Base-by-base conservation (phyloP, 2,888 invertebrate species). In the Pollenia angustigena region DNA sequence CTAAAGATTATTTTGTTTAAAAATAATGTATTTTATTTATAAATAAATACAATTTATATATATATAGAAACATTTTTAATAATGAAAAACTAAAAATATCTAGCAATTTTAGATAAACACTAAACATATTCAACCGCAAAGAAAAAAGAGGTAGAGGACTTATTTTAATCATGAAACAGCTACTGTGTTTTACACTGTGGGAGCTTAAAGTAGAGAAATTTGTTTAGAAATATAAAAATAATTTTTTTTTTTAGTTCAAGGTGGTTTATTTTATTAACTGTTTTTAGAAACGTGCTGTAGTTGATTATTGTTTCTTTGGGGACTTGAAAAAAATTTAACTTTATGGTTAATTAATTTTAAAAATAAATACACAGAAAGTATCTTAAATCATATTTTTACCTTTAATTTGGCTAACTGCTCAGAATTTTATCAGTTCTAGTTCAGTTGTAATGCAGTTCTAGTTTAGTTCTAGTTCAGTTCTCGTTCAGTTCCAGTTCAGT, bases 1-100 rank as follows among this genome's bases (percentile, higher is more conserved):
- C 86, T 68, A 83, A 66, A 80, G 83, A 86, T 86, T 76, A 83
- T 71, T 64, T 80, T 74, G 14, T 32, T 68, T 60, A 52, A 58
- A 75, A 75, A 58, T 75, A 68, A 75, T 81, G 56, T 42, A 16
- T 74, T 72, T 81, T 23, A 23, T 10, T 48, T 66, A 74, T 23
- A 58, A 68, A 81, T 71, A 71, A 60, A 74, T 40, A 74, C 48
- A 64, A 46, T 72, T 56, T 72, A 56, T 66, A 18, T 76, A 18
- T 76, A 44, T 66, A 52, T 32, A 74, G 68, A 58, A 50, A 12
- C 52, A 64, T 2, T 32, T 18, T 6, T 10, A 10, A 2, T 48
- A 72, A 56, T 12, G n/a, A 62, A 71, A 62, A 23, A 32, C 6
- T 4, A 56, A 72, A 72, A 56, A 54, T 40, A 74, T 68, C 44